Evolutionary conservation across 2,888 invertebrate species (phyloP), one percentile per base, ranked within the genome.

Genomic region (Patella depressa): DNA sequence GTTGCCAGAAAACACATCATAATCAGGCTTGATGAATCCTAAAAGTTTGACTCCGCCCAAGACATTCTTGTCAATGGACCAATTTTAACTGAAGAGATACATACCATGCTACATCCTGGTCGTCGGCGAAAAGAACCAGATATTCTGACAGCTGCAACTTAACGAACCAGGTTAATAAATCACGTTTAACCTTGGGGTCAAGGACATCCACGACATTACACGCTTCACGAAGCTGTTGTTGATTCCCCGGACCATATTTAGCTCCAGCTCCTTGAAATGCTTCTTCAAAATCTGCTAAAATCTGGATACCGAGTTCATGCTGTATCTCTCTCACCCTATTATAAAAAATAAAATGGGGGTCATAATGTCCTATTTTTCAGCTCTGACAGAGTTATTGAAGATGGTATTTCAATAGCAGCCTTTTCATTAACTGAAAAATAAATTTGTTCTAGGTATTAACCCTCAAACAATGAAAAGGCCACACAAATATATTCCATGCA

Each of bases 131-230:
- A 78, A 99, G 93, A 87, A 98, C 97, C 75, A 94, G 93, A 91
- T 99, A 99, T 91, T 99, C 99, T 91, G 96, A 95, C 59, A 98
- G 92, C 89, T 98, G 97, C 73, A 94, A 93, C 71, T 93, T 93
- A 9, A 98, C 95, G 92, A 98, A 97, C 98, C 98, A 99, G 81
- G 95, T 94, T 1, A 98, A 93, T 74, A 98, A 92, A 74, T 98
- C 97, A 86, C 91, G 93, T 93, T 96, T 97, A 0, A 98, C 96
- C 91, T 94, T 95, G 0, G 95, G 94, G 88, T 98, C 98, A 76
- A 99, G 92, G 74, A 96, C 95, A n/a, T 96, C 95, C 11, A 96
- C 94, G 3, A 97, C 96, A 83, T 95, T 93, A 90, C 96, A 97
- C 1, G 91, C 90, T 79, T 91, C 91, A 0, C 95, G 94, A 84